Evolutionary conservation across 2,888 invertebrate genomes (phyloP), one percentile per base, ranked within the genome.

Genomic region (Barypeithes pellucidus): DNA sequence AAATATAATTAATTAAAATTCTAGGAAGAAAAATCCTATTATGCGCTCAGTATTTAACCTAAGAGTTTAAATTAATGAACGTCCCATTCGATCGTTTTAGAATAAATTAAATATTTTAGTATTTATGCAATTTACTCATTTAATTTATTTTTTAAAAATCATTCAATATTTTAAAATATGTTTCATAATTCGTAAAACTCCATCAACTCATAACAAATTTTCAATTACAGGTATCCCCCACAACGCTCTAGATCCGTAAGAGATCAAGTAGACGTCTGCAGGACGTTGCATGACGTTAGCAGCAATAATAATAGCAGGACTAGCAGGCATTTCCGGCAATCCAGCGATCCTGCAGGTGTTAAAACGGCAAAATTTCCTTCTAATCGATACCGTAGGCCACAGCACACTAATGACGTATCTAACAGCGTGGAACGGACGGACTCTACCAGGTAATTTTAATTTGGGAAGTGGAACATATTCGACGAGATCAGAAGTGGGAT

Each of bases 261-360:
- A 45, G 43, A 45, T 11, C 22, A 36, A n/a, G 36, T 18, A 1
- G 33, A 45, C 20, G 41, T 16, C 16, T 29, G 29, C 47, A 43
- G 36, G 36, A 36, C 47, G 18, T 39, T 12, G 24, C 12, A 67
- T 57, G 24, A 52, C 43, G 33, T 57, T 18, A 57, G 33, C 33
- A 33, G 33, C 54, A 16, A 16, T 29, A 54, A 14, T 52, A 36
- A 45, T 18, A 22, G 20, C 12, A 8, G 9, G 16, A 11, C n/a
- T 1, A 52, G 47, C 16, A 52, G 33, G 33, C 66, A 66, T 41
- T 41, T 36, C 24, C 47, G 68, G 24, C 73, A 68, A 57, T 59
- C 57, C 45, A 73, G 67, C 52, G 63, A 63, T 63, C 63, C 72
- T 57, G 45, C 45, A 57, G 63, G 59, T 59, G 54, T 52, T 66